phyloP scores from a whole-genome alignment of 2,113 vertebrate genomes.

The Thunnus maccoyii region DNA sequence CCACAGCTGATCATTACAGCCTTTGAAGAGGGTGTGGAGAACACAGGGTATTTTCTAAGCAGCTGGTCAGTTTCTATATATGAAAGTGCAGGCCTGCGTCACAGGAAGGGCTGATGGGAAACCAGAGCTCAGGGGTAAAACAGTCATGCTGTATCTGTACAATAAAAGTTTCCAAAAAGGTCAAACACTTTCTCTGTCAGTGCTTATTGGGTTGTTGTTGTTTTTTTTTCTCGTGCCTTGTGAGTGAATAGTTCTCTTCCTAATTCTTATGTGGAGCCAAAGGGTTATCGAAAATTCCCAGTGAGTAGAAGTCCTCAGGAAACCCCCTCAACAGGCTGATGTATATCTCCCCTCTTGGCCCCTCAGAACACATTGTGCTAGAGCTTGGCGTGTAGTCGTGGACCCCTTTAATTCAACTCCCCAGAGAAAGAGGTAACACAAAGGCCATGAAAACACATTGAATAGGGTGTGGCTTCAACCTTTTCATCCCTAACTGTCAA shows the following conservation, averaged over 20 bases:
- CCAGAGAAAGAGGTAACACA: slow-evolving; percentile 68
- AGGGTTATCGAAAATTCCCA: slow-evolving; percentile 61
- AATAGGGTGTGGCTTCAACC: slow-evolving; percentile 59
- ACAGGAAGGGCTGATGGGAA: slow-evolving; percentile 70
- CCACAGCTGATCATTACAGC: slow-evolving; percentile 64
- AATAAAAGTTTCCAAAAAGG: slow-evolving; percentile 72
- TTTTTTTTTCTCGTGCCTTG: not conserved
- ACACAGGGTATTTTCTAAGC: slow-evolving; percentile 66
- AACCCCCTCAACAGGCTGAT: slow-evolving; percentile 62
- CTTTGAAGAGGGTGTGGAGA: slow-evolving; percentile 66
- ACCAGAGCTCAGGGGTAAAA: slow-evolving; percentile 49
- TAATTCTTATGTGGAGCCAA: slow-evolving; percentile 39
- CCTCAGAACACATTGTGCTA: slow-evolving; percentile 66
- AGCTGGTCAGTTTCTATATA: slow-evolving; percentile 76
- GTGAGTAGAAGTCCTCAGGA: slow-evolving; percentile 64
- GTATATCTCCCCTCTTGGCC: slow-evolving; percentile 67
- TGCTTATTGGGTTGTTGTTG: not conserved
- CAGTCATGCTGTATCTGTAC: slow-evolving; percentile 44
- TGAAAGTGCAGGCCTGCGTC: slow-evolving; percentile 65
- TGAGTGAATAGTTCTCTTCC: slow-evolving; percentile 48
- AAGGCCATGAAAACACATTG: slow-evolving; percentile 63
- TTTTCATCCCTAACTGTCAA: slow-evolving; percentile 31
- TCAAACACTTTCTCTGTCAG: slow-evolving; percentile 30
- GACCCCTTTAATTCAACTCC: slow-evolving; percentile 71
- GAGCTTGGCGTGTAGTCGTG: slow-evolving; percentile 56